Evolutionary conservation across 2,888 invertebrate genomes (phyloP).

Genomic region (Orthosia gothica): DNA sequence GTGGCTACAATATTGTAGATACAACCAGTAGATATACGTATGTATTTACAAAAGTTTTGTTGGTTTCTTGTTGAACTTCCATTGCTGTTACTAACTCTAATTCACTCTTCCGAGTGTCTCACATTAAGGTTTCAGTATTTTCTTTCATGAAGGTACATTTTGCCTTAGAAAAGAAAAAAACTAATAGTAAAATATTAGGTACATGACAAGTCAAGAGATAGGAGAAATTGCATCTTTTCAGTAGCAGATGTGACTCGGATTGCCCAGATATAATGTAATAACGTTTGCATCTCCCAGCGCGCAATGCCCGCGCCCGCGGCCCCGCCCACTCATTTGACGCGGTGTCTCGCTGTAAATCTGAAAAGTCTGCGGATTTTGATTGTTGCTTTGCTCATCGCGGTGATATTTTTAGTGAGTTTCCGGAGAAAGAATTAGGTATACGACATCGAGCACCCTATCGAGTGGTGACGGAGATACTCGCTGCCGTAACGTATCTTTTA

Average conservation of each 20-base stretch:
- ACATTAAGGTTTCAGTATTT: neutral
- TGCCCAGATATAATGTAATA: slow-evolving; percentile 48
- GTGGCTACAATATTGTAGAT: slow-evolving; percentile 1
- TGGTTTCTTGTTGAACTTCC: neutral
- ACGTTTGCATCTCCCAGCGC: slow-evolving; percentile 50
- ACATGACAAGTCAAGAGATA: neutral
- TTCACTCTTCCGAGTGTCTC: neutral
- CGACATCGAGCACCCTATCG: slow-evolving; percentile 21
- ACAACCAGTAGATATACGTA: neutral
- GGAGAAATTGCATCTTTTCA: slow-evolving; percentile 32
- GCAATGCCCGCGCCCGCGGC: slow-evolving; percentile 1
- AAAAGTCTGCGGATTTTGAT: slow-evolving; percentile 64
- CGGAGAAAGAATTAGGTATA: slow-evolving; percentile 49
- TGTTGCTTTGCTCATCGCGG: slow-evolving; percentile 66
- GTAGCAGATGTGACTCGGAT: slow-evolving; percentile 35
- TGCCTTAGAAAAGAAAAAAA: neutral
- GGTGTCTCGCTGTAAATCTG: slow-evolving; percentile 59
- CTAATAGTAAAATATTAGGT: neutral
- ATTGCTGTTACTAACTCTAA: neutral
- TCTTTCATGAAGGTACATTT: neutral
- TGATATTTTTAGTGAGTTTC: slow-evolving; percentile 65
- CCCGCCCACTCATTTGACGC: slow-evolving; percentile 58
- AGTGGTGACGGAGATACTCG: slow-evolving; percentile 33
- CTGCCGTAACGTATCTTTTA: slow-evolving; percentile 12
- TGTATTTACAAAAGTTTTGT: neutral